phyloP scores from a whole-genome alignment of 1,140 invertebrate species.

The Sarcophaga bullata region DNA sequence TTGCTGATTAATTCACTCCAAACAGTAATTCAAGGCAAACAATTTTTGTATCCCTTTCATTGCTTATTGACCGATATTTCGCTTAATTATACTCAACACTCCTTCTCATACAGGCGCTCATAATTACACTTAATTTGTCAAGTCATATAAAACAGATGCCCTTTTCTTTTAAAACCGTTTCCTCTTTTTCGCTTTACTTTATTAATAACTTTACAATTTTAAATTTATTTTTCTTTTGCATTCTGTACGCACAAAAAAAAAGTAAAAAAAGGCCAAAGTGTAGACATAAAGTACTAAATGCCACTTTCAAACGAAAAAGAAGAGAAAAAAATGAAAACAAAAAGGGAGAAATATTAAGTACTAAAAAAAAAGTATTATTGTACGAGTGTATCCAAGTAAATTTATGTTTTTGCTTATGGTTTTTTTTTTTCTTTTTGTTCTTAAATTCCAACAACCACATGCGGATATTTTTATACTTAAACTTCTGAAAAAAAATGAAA shows the following conservation, averaged over 20 bases:
- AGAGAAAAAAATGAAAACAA: neutral
- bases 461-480: neutral
- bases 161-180: neutral
- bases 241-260: neutral
- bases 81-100: too few relatives aligned
- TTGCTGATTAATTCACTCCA: too few relatives aligned
- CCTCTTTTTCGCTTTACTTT: neutral
- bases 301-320: neutral
- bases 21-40: too few relatives aligned
- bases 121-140: constrained; percentile 33
- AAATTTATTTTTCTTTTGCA: neutral
- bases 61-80: too few relatives aligned
- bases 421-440: too few relatives aligned
- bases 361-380: neutral
- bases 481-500: too few relatives aligned
- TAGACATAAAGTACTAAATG: neutral
- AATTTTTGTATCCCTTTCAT: too few relatives aligned
- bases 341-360: neutral
- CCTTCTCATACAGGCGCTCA: neutral
- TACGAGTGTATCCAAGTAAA: neutral
- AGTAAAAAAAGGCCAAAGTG: neutral
- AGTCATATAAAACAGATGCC: constrained; percentile 26
- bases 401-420: neutral
- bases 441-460: constrained; percentile 16
- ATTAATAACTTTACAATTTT: neutral